Base-by-base conservation (phyloP, 2,797 vertebrate species). In the Schizopygopsis pylzovi region DNA sequence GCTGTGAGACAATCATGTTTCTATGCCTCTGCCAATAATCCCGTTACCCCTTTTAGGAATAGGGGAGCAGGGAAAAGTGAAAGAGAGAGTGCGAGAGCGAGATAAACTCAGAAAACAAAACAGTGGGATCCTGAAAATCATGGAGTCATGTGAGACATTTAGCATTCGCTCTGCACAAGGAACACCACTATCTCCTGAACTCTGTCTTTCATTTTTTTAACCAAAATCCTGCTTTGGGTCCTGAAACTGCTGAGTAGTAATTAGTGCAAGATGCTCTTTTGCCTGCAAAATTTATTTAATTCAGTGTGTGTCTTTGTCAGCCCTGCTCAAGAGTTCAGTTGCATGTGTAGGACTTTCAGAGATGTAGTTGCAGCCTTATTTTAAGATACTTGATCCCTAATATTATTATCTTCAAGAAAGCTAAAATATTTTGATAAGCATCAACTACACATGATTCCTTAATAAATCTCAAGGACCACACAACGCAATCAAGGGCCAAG, bases 391-490 rank as follows among this genome's bases (percentile, higher is more conserved):
- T 6, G 28, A 37, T 81, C n/a, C 41, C 20, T 61, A 22, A 76
- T 67, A n/a, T 65, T 49, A 65, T 49, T 61, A 63, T 47, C 28
- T 41, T 16, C 47, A 68, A 52, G 33, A 11, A 65, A 52, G 25
- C 67, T 84, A 82, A 86, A 87, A 92, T 92, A 91, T 89, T 89
- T 83, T 87, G 67, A 71, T 87, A 77, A 16, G 90, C 67, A 52
- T 79, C 83, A 95, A 94, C 95, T 94, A 94, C 95, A 96, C 96
- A 96, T 94, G 95, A 96, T 97, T 98, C 95, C 97, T 97, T 97
- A 97, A 98, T 97, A 97, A 97, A 96, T 95, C 95, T 97, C 95
- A 96, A 98, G 97, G 98, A 99, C 98, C 98, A 99, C 98, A 99
- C 98, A 99, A 97, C 94, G 95, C 94, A 97, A 98, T 98, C 97